Evolutionary conservation across 2,113 vertebrate genomes (phyloP).

Genomic region (Silurus glanis): DNA sequence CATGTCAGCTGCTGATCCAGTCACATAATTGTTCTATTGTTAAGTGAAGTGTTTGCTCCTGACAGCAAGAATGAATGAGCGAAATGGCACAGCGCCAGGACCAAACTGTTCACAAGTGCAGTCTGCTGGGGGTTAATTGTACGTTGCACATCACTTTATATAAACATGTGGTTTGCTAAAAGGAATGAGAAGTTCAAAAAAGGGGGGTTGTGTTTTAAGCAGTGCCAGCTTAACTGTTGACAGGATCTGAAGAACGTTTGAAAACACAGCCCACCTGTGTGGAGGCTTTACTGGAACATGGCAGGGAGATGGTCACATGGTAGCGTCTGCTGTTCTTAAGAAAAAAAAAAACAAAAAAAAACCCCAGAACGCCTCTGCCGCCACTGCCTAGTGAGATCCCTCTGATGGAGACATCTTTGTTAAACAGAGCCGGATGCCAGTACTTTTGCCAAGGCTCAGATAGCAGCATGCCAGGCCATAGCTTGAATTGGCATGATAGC

Average conservation of each 20-base stretch:
- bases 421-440: slow-evolving; percentile 46
- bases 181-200: slow-evolving; percentile 15
- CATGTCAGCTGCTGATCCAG: not conserved
- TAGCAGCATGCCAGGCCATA: slow-evolving; percentile 27
- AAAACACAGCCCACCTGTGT: slow-evolving; percentile 35
- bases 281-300: slow-evolving; percentile 22
- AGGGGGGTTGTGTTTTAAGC: slow-evolving; percentile 23
- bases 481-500: slow-evolving; percentile 37
- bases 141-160: slow-evolving; percentile 32
- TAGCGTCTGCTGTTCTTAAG: slow-evolving; percentile 26
- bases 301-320: slow-evolving; percentile 19
- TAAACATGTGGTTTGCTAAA: slow-evolving; percentile 41
- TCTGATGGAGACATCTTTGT: slow-evolving; percentile 48
- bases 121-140: slow-evolving; percentile 36
- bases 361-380: not conserved
- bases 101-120: not conserved
- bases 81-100: not conserved
- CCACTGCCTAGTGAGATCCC: slow-evolving; percentile 21
- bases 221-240: not conserved
- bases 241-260: slow-evolving; percentile 13
- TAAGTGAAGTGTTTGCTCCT: not conserved
- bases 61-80: not conserved
- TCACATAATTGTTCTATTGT: slow-evolving; percentile 14
- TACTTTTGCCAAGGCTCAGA: slow-evolving; percentile 26
- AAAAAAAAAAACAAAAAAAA: not conserved